Conservation (phyloP, 2,888 invertebrate species). For the Aquatica leii region DNA sequence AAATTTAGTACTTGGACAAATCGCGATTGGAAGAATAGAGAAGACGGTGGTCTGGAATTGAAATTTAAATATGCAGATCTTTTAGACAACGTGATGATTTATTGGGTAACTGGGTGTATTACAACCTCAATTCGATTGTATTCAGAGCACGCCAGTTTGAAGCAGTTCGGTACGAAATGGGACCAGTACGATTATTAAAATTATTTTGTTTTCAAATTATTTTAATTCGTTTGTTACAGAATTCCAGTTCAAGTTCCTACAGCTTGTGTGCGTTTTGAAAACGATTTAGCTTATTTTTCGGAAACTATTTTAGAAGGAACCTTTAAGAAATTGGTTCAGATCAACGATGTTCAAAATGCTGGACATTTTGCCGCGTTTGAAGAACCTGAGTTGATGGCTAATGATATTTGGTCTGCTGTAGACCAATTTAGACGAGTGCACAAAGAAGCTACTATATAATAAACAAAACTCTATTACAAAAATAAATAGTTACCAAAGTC, state of each 20-base stretch:
- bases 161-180: no score
- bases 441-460: no score
- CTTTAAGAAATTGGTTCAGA: constrained; percentile 73
- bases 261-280: constrained; percentile 76
- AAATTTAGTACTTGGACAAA: constrained; percentile 82
- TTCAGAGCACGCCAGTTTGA: constrained; percentile 62
- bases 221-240: constrained; percentile 45
- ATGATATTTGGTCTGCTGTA: constrained; percentile 74
- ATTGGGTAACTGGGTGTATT: constrained; percentile 78
- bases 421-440: no score
- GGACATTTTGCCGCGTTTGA: constrained; percentile 90
- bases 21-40: constrained; percentile 55
- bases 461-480: no score
- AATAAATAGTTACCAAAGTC: no score
- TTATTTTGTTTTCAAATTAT: no score
- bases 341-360: constrained; percentile 71
- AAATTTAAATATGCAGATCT: constrained; percentile 75
- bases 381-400: constrained; percentile 72
- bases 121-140: constrained; percentile 80
- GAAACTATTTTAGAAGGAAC: constrained; percentile 67
- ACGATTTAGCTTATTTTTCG: constrained; percentile 71
- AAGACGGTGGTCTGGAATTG: constrained; percentile 72
- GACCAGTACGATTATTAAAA: no score
- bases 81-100: constrained; percentile 82
- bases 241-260: constrained; percentile 73